Evolutionary conservation across 2,797 vertebrate species (phyloP).

Genomic region (Sebastes diploproa): DNA sequence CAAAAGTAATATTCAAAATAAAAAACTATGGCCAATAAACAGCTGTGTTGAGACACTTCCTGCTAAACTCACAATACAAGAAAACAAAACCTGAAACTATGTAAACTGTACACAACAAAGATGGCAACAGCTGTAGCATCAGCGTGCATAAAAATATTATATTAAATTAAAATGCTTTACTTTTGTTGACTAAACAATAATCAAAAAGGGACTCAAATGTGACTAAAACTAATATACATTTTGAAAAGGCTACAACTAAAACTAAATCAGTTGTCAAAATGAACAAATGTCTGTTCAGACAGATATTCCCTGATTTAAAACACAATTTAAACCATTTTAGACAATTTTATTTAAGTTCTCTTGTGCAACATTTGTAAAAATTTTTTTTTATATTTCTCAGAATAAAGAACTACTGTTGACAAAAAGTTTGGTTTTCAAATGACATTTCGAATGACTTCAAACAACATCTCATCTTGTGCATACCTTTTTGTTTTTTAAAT

Average conservation of each 20-base stretch:
- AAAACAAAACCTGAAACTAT: neutral
- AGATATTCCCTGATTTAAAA: neutral
- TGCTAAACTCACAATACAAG: neutral
- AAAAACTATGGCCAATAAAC: neutral
- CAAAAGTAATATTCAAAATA: too few species aligned
- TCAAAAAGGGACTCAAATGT: neutral
- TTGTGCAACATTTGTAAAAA: too few species aligned
- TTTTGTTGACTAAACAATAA: neutral
- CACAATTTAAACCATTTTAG: neutral
- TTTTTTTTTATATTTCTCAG: too few species aligned
- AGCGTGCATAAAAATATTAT: neutral
- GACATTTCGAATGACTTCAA: too few species aligned
- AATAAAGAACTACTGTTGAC: too few species aligned
- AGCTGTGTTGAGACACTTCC: neutral
- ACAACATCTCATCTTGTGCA: too few species aligned
- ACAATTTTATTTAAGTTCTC: neutral
- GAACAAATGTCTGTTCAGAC: neutral
- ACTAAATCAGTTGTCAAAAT: too few species aligned
- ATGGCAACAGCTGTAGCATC: neutral
- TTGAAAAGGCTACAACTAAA: neutral
- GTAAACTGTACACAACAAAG: neutral
- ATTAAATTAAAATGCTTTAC: neutral
- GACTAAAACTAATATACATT: neutral
- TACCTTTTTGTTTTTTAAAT: too few species aligned
- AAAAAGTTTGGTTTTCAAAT: too few species aligned